A percentile compares a stretch with the other conserved stretches of the same genome.
Evolutionary conservation across 2,888 invertebrate genomes (phyloP).

Genomic region (Diaperis boleti): DNA sequence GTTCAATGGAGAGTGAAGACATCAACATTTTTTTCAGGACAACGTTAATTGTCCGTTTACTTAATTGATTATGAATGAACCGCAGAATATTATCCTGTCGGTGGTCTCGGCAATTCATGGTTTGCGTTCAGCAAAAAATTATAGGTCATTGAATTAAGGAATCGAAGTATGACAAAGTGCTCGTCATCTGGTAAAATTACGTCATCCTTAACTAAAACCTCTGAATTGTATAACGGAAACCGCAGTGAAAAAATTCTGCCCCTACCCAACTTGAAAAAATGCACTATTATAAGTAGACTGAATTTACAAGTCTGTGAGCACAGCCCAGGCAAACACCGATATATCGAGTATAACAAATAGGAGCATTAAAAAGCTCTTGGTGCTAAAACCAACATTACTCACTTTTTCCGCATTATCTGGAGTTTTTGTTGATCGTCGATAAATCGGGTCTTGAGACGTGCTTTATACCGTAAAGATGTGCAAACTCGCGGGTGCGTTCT

Average conservation of each 20-base stretch:
- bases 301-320: constrained; percentile 42
- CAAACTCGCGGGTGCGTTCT: constrained; percentile 30
- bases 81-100: constrained; percentile 2
- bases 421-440: constrained; percentile 45
- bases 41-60: background rate
- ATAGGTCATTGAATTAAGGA: constrained; percentile 35
- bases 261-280: constrained; percentile 45
- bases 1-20: constrained; percentile 16
- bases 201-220: constrained; percentile 37
- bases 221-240: constrained; percentile 47
- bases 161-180: constrained; percentile 36
- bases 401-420: constrained; percentile 39
- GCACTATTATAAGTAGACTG: constrained; percentile 48
- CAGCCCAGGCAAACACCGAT: constrained; percentile 44
- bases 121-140: constrained; percentile 16
- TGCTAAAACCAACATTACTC: constrained; percentile 36
- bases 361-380: constrained; percentile 37
- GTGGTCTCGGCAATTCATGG: constrained; percentile 17
- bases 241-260: constrained; percentile 41
- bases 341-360: constrained; percentile 43
- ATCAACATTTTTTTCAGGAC: constrained; percentile 6
- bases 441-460: constrained; percentile 31
- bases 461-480: constrained; percentile 41
- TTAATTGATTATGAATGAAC: constrained; percentile 18
- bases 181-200: constrained; percentile 38